Base-by-base conservation (phyloP, 2,888 invertebrate genomes). In the Griposia aprilina region DNA sequence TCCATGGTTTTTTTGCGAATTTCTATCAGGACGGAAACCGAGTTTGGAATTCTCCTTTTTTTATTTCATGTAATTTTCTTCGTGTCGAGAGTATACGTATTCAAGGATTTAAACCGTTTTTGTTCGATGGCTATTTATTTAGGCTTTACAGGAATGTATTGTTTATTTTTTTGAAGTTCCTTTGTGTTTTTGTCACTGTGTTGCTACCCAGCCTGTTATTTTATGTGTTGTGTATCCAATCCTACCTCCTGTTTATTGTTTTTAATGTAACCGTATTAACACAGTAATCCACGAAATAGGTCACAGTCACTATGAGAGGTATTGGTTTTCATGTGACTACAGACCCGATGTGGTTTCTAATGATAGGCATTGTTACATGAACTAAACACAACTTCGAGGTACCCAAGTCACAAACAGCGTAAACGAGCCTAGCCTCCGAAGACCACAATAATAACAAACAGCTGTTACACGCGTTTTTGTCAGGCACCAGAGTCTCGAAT, bases 1-100 rank as follows among this genome's bases (percentile, higher is more conserved):
- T 93, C 90, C 60, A 86, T 89, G 83, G 87, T 85, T 89, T 91
- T 92, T 93, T 92, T 88, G n/a, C 81, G 87, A 87, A 89, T 90
- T 92, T 91, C 84, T 88, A 88, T 86, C 87, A 83, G 89, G 80
- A 86, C 81, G 84, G 87, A 90, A 93, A 91, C 86, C 87, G 89
- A 84, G 91, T 92, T 91, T 85, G 59, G 36, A 62, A 71, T 69
- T 62, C 59, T 36, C 36, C 4, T 15, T 71, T 84, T 85, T 78
- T 86, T 74, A 59, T 68, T 80, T 80, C 41, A 77, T 65, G 52
- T 76, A n/a, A 70, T 84, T 76, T 78, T 75, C 80, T 77, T 76
- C 74, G 55, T 63, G 62, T 66, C 72, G 48, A 63, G 75, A 75
- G 62, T 68, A 66, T 81, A 68, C 74, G 69, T 70, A 72, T 72